A percentile compares a stretch with the other conserved stretches of the same genome.
These are phyloP conservation scores for Laothoe populi DNA, from an alignment of 2,888 invertebrate genomes.

Conservation along the genomic window DNA sequence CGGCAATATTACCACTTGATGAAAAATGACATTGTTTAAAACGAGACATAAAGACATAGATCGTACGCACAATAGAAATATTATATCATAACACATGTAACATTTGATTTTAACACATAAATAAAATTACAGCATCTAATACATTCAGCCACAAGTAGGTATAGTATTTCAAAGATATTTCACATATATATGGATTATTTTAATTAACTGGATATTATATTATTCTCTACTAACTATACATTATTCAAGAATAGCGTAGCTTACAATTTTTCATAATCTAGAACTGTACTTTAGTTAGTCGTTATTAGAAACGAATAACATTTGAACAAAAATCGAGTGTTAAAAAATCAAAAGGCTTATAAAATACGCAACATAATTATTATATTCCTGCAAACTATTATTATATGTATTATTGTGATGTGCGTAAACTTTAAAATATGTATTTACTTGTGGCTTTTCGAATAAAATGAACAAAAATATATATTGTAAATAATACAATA, in stretches of 20 bases:
- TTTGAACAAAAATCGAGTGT: not conserved
- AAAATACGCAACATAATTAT: not conserved
- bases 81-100: slow-evolving; percentile 7
- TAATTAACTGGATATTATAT: not conserved
- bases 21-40: not conserved
- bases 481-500: slow-evolving; percentile 1
- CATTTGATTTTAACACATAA: slow-evolving; percentile 16
- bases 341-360: slow-evolving; percentile 4
- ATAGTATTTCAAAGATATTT: not conserved
- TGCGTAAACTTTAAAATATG: not conserved
- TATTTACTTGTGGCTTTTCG: slow-evolving; percentile 21
- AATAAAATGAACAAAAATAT: not conserved
- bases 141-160: slow-evolving; percentile 27
- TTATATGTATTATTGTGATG: not conserved
- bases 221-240: slow-evolving; percentile 8
- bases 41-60: slow-evolving; percentile 9
- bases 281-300: not conserved
- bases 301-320: not conserved
- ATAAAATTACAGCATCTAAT: slow-evolving; percentile 15
- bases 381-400: not conserved
- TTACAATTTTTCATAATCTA: not conserved
- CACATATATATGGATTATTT: slow-evolving; percentile 4
- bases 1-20: slow-evolving; percentile 1
- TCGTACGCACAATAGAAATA: slow-evolving; percentile 3
- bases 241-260: slow-evolving; percentile 10